phyloP scores from a whole-genome alignment of 2,888 invertebrate species.

The Phrixothrix hirtus region DNA sequence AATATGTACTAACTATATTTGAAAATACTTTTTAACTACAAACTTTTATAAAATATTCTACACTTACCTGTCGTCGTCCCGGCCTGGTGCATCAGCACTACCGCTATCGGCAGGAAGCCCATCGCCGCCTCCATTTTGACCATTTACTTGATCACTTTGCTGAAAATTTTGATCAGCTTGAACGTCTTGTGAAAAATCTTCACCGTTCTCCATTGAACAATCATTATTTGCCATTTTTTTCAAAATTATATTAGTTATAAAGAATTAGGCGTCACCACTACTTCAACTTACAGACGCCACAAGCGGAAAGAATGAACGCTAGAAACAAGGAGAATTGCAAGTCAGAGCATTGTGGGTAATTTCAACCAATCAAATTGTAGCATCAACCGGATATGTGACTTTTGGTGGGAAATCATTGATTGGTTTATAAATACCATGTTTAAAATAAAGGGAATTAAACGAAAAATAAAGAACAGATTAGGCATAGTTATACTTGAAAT shows the following conservation, averaged over 20 bases:
- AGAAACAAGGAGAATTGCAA: constrained; percentile 19
- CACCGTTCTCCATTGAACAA: constrained; percentile 74
- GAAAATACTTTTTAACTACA: no score
- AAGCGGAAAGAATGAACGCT: constrained; percentile 6
- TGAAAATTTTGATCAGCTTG: constrained; percentile 66
- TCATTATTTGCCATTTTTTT: constrained; percentile 63
- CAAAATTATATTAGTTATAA: constrained; percentile 50
- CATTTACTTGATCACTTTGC: constrained; percentile 55
- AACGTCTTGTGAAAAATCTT: constrained; percentile 78
- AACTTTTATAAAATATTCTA: constrained; percentile 6
- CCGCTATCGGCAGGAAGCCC: constrained; percentile 71
- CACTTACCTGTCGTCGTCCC: constrained; percentile 79
- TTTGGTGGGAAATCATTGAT: background rate
- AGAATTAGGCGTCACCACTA: constrained; percentile 1
- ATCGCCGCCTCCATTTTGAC: constrained; percentile 67
- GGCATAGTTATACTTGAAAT: no score
- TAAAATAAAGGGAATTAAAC: background rate
- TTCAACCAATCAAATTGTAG: constrained; percentile 15
- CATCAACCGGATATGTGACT: constrained; percentile 2
- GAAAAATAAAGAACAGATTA: background rate
- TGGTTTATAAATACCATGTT: background rate
- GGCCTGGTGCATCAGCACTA: constrained; percentile 74
- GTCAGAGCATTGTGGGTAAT: constrained; percentile 36
- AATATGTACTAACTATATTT: constrained; percentile 6
- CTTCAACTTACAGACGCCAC: background rate